Base-by-base conservation (phyloP, 1,140 invertebrate genomes). In the Acromyrmex echinatior region DNA sequence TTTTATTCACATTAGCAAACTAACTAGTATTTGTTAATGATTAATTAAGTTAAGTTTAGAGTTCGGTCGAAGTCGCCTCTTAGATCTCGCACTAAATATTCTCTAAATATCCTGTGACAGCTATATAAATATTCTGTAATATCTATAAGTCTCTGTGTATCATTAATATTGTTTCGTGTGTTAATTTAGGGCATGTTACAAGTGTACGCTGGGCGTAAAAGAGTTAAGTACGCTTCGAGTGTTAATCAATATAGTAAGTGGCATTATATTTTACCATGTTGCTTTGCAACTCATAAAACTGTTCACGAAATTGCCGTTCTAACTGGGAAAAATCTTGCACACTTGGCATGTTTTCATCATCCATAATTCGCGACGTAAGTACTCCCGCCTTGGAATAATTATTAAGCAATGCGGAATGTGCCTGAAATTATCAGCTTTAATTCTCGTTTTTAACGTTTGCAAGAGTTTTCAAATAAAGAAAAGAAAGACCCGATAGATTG, bases 281-380 rank as follows among this genome's bases (percentile, higher is more conserved):
- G 35, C 76, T 91, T 65, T 92, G 89, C 25, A 92, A 39, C 58
- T 94, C 91, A 49, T 89, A 84, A 18, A 94, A 70, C 51, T 90
- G 91, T 87, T 93, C 90, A 35, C 78, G 80, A 63, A 94, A 78
- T 73, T 89, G 87, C 45, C 89, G 78, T 21, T 93, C 92, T 12
- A 93, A 92, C 53, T 91, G 84, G 35, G 49, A 86, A 31, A 92
- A 84, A 77, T 92, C 81, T 12, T 49, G 35, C 1, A 31, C 25
- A 45, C 90, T 88, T 5, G 62, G 35, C 21, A 6, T 45, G 10
- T 45, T 73, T 28, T 14, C 16, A 3, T 81, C 16, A 14, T 81
- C 16, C 79, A 81, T 81, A 21, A 81, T 58, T 70, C 1, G 16
- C n/a, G 5, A 81, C 18, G 16, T 49, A n/a, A n/a, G 25, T 70